Conservation (phyloP, 2,888 invertebrate species). For the Caenorhabditis afra region DNA sequence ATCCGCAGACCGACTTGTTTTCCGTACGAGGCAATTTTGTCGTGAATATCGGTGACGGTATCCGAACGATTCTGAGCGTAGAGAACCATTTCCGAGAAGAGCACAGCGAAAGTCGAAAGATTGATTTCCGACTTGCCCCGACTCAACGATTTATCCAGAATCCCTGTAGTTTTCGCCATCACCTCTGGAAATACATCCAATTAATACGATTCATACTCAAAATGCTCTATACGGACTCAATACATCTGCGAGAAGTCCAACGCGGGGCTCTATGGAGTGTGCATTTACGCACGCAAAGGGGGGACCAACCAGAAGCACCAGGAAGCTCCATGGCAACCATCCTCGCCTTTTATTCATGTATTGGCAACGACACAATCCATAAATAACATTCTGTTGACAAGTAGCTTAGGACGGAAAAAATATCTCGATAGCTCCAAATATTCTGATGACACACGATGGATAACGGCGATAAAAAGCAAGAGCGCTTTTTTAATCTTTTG, state of each 20-base stretch:
- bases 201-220: too few relatives aligned
- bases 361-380: constrained; percentile 13
- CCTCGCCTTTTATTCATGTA: neutral
- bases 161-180: constrained; percentile 73
- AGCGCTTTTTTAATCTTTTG: constrained; percentile 35
- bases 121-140: constrained; percentile 79
- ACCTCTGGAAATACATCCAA: neutral
- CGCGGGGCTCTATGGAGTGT: too few relatives aligned
- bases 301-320: neutral
- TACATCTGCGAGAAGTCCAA: too few relatives aligned
- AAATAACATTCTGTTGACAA: constrained; percentile 5
- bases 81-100: constrained; percentile 98
- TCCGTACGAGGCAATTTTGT: constrained; percentile 93
- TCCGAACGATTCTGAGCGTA: constrained; percentile 93
- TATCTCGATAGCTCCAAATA: neutral
- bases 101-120: constrained; percentile 87
- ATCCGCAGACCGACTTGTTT: constrained; percentile 94
- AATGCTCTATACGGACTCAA: too few relatives aligned
- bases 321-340: constrained; percentile 34
- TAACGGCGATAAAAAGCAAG: constrained; percentile 11
- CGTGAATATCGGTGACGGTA: constrained; percentile 94
- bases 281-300: constrained; percentile 8
- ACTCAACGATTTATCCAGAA: constrained; percentile 79
- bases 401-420: too few relatives aligned
- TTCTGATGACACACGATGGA: neutral